Conservation (phyloP, 2,113 vertebrate genomes). For the Eira barbara region DNA sequence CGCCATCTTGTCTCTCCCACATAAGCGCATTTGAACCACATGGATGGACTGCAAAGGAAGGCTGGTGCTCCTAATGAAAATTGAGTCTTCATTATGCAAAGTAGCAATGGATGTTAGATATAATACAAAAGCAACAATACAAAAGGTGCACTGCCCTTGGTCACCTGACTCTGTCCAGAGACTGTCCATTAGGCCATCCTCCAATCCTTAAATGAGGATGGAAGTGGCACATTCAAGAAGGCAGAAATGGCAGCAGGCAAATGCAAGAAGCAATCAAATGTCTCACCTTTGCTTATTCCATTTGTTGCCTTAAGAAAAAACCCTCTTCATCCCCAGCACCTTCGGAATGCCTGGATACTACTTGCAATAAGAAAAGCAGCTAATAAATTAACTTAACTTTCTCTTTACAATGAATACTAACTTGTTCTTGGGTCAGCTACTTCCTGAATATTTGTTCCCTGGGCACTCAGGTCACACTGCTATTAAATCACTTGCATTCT, state of each 20-base stretch:
- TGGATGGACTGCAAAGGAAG: neutral
- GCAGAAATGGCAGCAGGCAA: neutral
- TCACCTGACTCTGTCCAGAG: neutral
- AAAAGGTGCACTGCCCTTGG: neutral
- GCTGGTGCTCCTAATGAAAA: neutral
- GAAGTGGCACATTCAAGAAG: neutral
- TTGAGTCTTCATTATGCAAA: neutral
- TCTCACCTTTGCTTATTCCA: neutral
- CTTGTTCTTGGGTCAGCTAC: neutral
- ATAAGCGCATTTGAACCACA: neutral
- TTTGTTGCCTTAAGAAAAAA: neutral
- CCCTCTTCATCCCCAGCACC: neutral
- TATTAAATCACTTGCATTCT: neutral
- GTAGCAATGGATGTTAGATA: neutral
- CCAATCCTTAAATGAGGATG: neutral
- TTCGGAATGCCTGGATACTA: neutral
- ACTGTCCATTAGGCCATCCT: neutral
- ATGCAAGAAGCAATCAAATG: neutral
- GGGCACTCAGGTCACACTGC: neutral
- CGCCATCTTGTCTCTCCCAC: too few species aligned
- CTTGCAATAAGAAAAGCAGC: neutral
- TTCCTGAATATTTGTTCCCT: neutral
- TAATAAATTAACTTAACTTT: neutral
- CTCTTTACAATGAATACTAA: neutral
- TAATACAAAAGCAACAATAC: neutral